A percentile compares a stretch with the other conserved stretches of the same genome.
Conservation (phyloP, 2,888 invertebrate genomes). For the Diarsia rubi region DNA sequence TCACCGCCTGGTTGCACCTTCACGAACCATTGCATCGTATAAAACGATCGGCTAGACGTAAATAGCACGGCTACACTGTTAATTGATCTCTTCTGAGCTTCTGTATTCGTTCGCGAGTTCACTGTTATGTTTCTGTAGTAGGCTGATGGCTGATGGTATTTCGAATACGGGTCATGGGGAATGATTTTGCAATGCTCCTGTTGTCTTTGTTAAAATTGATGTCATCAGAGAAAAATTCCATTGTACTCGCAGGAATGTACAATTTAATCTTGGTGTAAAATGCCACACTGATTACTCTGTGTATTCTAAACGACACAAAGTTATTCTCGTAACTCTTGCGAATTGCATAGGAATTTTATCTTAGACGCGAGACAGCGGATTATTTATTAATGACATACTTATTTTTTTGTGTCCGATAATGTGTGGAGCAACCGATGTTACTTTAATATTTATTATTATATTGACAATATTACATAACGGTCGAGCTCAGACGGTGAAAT, state of each 20-base stretch:
- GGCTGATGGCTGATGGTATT: constrained; percentile 27
- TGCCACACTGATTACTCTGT: constrained; percentile 76
- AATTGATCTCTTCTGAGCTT: constrained; percentile 61
- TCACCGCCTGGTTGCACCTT: constrained; percentile 65
- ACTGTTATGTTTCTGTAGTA: constrained; percentile 23
- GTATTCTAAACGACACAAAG: constrained; percentile 68
- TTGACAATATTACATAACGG: constrained; percentile 77
- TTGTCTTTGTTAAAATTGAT: constrained; percentile 65
- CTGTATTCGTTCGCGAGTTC: constrained; percentile 47
- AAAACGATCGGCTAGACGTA: constrained; percentile 64
- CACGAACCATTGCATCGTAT: constrained; percentile 58
- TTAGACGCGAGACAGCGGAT: constrained; percentile 73
- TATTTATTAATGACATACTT: constrained; percentile 77
- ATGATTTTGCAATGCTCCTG: constrained; percentile 22
- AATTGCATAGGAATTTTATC: constrained; percentile 80
- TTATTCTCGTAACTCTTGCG: constrained; percentile 70
- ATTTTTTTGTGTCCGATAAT: constrained; percentile 71
- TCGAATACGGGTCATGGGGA: constrained; percentile 28
- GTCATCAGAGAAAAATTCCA: constrained; percentile 66
- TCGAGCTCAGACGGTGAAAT: constrained; percentile 72
- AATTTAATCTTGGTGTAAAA: constrained; percentile 73
- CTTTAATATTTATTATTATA: constrained; percentile 78
- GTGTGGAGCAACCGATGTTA: constrained; percentile 75
- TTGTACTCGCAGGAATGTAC: constrained; percentile 66
- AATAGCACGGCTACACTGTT: constrained; percentile 72